phyloP scores from a whole-genome alignment of 1,140 invertebrate genomes.

The Drosophila kepulauana region DNA sequence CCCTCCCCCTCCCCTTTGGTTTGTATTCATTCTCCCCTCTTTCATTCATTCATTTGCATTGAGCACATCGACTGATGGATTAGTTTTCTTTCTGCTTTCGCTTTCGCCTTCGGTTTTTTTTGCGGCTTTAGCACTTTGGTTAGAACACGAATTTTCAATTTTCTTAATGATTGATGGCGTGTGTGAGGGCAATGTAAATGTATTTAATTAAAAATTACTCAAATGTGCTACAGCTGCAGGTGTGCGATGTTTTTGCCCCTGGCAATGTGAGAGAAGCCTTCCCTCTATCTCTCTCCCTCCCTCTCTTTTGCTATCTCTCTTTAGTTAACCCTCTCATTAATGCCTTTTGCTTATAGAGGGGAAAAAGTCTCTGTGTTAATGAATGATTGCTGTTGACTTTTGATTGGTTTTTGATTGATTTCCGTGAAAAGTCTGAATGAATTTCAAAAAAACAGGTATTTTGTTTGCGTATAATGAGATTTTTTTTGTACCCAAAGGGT shows the following conservation, averaged over 20 bases:
- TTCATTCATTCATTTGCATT: constrained; percentile 55
- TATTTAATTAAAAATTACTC: constrained; percentile 51
- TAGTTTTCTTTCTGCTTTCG: constrained; percentile 52
- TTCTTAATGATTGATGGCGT: constrained; percentile 61
- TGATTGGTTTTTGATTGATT: constrained; percentile 46
- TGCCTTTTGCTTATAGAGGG: constrained; percentile 5
- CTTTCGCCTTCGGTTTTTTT: not conserved
- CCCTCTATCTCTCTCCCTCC: not conserved
- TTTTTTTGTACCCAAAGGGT: constrained; percentile 10
- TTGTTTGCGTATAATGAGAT: constrained; percentile 28
- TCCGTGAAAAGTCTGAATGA: constrained; percentile 27
- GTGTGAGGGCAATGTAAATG: constrained; percentile 30
- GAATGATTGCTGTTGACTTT: constrained; percentile 30
- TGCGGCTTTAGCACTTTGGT: constrained; percentile 53
- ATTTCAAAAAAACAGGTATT: constrained; percentile 1
- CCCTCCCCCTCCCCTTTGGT: not conserved
- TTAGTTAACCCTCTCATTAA: not conserved
- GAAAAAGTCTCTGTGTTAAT: constrained; percentile 29
- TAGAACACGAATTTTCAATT: constrained; percentile 29
- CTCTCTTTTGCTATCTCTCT: not conserved
- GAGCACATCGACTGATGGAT: constrained; percentile 59
- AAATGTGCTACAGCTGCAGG: constrained; percentile 40
- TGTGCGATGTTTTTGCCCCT: constrained; percentile 29
- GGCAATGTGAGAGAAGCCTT: not conserved
- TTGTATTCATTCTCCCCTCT: not conserved